Evolutionary conservation across 2,888 invertebrate species (phyloP), one percentile per base, ranked within the genome.

Genomic region (Colletes collaris): DNA sequence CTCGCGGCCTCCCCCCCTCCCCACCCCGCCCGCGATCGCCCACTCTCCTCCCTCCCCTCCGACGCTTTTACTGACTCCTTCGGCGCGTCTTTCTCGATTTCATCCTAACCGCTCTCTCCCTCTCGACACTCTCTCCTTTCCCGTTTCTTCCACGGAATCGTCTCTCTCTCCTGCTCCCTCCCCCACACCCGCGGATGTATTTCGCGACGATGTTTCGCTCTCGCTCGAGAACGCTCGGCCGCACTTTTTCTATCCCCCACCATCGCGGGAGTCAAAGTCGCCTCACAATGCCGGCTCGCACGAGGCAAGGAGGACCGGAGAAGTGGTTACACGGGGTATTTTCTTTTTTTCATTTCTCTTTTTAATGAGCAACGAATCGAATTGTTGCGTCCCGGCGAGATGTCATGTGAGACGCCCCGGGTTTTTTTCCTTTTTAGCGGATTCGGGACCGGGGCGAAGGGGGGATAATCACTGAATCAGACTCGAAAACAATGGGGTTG

Each of bases 81-180:
- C 81, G 69, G 16, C 35, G 52, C 63, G 70, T 73, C 77, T 63
- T 81, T 76, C 82, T 77, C 82, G 62, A 63, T 56, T 63, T 58
- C 68, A 35, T 78, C 78, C 40, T 40, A 27, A 37, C 59, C 37
- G 6, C 50, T 35, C 52, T 58, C 56, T 52, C 35, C 50, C 52
- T 69, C 68, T 27, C 60, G 56, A 53, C 35, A 37, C 59, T 44
- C 67, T 66, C 62, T 59, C 46, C 37, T 60, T 44, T 52, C 49
- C 16, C 37, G 19, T 13, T 19, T 11, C 74, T 70, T 40, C 64
- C 73, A 59, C 40, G n/a, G 19, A 76, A 56, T 70, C 63, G 59
- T 44, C 62, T 68, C 37, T 83, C 81, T 76, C 72, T 65, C 66
- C 73, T 76, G 49, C 65, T 75, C 70, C 66, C 27, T 56, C 19